phyloP scores from a whole-genome alignment of 2,113 vertebrate species.

The Caracal caracal region DNA sequence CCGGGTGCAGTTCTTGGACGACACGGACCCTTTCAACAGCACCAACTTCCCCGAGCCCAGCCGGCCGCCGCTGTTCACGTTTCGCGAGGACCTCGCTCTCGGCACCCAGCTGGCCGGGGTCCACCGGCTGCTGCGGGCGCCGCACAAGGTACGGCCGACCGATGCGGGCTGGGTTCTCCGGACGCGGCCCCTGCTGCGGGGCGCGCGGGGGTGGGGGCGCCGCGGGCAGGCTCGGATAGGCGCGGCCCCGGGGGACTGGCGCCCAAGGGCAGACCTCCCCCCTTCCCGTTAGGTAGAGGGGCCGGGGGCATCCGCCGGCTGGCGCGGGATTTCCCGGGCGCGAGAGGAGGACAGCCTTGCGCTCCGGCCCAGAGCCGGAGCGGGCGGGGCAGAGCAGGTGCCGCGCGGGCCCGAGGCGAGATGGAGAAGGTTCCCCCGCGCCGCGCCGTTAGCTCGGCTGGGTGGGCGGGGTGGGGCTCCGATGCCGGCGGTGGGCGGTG shows the following conservation, averaged over 20 bases:
- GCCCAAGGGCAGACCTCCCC: not conserved
- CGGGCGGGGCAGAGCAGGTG: slow-evolving; percentile 74
- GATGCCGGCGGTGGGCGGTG: not conserved
- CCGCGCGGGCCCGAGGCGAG: not conserved
- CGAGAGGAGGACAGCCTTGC: not conserved
- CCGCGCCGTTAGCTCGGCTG: slow-evolving; percentile 61
- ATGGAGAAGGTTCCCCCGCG: not conserved
- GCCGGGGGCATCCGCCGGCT: not conserved
- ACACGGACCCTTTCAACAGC: slow-evolving; percentile 98
- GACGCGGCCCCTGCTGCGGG: slow-evolving; percentile 84
- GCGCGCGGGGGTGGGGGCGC: not conserved
- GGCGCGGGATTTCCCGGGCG: not conserved
- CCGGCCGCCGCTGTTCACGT: slow-evolving; percentile 95
- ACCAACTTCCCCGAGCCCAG: slow-evolving; percentile 98
- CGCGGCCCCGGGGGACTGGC: not conserved
- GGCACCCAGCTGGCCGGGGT: slow-evolving; percentile 95
- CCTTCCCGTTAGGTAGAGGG: not conserved
- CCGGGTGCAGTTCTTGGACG: slow-evolving; percentile 97
- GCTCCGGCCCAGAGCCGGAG: not conserved
- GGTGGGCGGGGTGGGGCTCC: slow-evolving; percentile 67
- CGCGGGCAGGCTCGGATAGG: not conserved
- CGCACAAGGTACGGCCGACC: slow-evolving; percentile 91
- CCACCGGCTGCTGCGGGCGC: slow-evolving; percentile 94
- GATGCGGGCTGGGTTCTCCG: slow-evolving; percentile 41
- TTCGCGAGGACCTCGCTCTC: slow-evolving; percentile 95